These are phyloP conservation scores for Hypena proboscidalis DNA, from an alignment of 2,888 invertebrate species.

Conservation along the genomic window DNA sequence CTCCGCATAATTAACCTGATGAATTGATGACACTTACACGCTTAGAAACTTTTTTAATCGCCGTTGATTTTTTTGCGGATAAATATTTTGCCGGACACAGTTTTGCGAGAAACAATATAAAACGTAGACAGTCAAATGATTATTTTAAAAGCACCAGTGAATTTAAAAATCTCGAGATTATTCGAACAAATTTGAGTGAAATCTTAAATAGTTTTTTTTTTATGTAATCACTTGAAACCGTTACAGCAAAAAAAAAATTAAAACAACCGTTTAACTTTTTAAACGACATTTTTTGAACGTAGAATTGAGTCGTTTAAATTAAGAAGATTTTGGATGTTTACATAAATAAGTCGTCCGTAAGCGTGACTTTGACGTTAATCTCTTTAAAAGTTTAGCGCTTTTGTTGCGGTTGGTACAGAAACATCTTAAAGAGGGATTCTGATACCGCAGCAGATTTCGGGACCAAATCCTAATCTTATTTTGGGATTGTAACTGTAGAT, in stretches of 20 bases:
- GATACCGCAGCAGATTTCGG: conserved; percentile 22
- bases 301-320: conserved; percentile 11
- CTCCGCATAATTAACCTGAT: conserved; percentile 54
- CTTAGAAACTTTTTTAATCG: conserved; percentile 33
- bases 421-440: conserved; percentile 42
- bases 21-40: conserved; percentile 44
- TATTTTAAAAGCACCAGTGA: too few species aligned
- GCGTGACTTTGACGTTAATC: conserved; percentile 58
- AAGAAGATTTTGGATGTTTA: conserved; percentile 39
- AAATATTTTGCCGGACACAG: conserved; percentile 17
- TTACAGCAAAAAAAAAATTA: too few species aligned
- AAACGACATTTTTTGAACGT: not conserved
- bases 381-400: conserved; percentile 57
- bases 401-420: conserved; percentile 51
- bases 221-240: too few species aligned
- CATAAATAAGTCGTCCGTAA: conserved; percentile 49
- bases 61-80: conserved; percentile 30
- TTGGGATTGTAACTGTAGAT: conserved; percentile 43
- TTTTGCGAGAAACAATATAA: conserved; percentile 24
- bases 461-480: conserved; percentile 55
- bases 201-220: too few species aligned
- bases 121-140: not conserved
- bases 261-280: not conserved
- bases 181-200: too few species aligned
- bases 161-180: too few species aligned